Evolutionary conservation across 2,797 vertebrate genomes (phyloP).

Genomic region (Melanotaenia maccullochi): DNA sequence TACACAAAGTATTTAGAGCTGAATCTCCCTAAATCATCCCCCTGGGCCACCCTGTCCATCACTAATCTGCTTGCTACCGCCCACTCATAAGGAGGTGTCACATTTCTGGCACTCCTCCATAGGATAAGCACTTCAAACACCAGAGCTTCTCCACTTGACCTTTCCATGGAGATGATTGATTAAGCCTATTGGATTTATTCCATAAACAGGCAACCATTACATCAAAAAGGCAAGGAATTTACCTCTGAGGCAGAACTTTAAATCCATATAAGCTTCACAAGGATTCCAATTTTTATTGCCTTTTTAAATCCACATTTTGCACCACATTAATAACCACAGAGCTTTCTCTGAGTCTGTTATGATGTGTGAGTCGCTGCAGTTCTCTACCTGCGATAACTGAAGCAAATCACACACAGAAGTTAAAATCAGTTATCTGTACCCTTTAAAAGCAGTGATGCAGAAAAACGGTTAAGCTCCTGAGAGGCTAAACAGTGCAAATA

Average conservation of each 20-base stretch:
- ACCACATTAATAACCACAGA: slow-evolving; percentile 66
- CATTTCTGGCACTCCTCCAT: slow-evolving; percentile 78
- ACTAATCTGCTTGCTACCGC: slow-evolving; percentile 78
- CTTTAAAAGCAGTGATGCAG: slow-evolving; percentile 58
- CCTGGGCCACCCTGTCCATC: slow-evolving; percentile 76
- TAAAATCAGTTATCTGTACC: slow-evolving; percentile 59
- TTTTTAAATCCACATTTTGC: slow-evolving; percentile 66
- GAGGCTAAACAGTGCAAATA: slow-evolving; percentile 34
- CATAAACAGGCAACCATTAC: slow-evolving; percentile 79
- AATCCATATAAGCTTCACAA: slow-evolving; percentile 75
- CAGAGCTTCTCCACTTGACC: slow-evolving; percentile 79
- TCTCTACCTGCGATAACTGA: slow-evolving; percentile 65
- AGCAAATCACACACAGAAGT: slow-evolving; percentile 63
- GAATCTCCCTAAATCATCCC: slow-evolving; percentile 79
- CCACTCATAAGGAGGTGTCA: slow-evolving; percentile 79
- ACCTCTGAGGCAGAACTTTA: slow-evolving; percentile 77
- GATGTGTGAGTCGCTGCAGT: slow-evolving; percentile 47
- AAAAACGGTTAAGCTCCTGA: slow-evolving; percentile 44
- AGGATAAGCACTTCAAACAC: slow-evolving; percentile 82
- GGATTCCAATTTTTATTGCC: slow-evolving; percentile 70
- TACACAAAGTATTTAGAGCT: slow-evolving; percentile 73
- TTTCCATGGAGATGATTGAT: slow-evolving; percentile 81
- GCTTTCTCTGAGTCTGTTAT: slow-evolving; percentile 43
- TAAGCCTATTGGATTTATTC: slow-evolving; percentile 79
- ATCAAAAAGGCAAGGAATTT: slow-evolving; percentile 77